Conservation (phyloP, 35 echinoderm and acorn worm genomes). For the Amphiura filiformis region DNA sequence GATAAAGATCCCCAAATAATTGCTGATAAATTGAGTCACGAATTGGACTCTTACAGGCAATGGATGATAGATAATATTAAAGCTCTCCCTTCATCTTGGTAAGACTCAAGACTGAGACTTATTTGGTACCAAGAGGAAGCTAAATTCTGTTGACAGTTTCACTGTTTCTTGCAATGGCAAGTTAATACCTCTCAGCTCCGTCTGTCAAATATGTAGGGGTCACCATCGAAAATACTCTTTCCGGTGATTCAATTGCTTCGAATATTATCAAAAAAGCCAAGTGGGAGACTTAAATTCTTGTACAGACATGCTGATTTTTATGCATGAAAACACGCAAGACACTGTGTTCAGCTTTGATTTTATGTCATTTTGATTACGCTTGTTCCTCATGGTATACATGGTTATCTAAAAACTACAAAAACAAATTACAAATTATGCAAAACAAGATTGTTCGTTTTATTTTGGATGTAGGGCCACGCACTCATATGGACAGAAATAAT, state of each 20-base stretch:
- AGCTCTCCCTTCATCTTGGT: slow-evolving; percentile 20
- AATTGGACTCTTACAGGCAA: slow-evolving; percentile 1
- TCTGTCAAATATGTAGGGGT: not conserved
- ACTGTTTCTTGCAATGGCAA: too few relatives aligned
- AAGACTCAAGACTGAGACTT: not conserved
- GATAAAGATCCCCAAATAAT: not conserved
- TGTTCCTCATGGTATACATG: too few relatives aligned
- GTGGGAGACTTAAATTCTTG: not conserved
- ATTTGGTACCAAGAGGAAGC: not conserved
- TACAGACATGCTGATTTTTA: not conserved
- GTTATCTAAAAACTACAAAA: too few relatives aligned
- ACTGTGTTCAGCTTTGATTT: too few relatives aligned
- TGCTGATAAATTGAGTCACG: not conserved
- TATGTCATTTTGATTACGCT: too few relatives aligned
- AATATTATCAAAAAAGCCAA: not conserved
- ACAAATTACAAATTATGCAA: too few relatives aligned
- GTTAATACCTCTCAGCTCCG: too few relatives aligned
- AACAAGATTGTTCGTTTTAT: too few relatives aligned
- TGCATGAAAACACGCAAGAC: too few relatives aligned
- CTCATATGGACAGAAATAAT: too few relatives aligned
- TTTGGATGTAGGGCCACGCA: too few relatives aligned
- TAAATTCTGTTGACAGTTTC: too few relatives aligned
- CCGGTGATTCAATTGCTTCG: not conserved
- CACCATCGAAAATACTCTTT: not conserved
- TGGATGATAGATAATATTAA: slow-evolving; percentile 44